These are phyloP conservation scores for Drosophila neotestacea DNA, from an alignment of 2,888 invertebrate species.

Conservation along the genomic window DNA sequence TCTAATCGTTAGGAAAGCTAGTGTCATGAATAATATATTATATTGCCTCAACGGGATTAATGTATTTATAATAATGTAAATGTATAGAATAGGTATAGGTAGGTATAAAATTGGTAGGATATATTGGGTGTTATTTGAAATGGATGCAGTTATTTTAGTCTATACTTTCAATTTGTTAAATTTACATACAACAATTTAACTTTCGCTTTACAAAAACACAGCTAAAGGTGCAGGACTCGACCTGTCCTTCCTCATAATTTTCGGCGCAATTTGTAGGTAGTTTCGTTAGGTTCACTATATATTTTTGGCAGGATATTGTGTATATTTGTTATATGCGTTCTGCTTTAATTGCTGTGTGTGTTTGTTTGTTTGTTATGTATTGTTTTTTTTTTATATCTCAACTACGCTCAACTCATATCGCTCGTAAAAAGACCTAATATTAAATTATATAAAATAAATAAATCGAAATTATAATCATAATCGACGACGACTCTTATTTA, in stretches of 20 bases:
- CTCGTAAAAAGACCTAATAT: conserved; percentile 74
- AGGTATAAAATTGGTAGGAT: conserved; percentile 57
- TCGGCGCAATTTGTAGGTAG: conserved; percentile 69
- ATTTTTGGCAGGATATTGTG: conserved; percentile 75
- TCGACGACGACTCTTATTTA: conserved; percentile 50
- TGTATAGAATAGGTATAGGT: conserved; percentile 42
- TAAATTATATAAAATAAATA: conserved; percentile 80
- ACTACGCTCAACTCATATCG: conserved; percentile 61
- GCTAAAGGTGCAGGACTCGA: conserved; percentile 10
- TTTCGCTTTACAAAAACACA: conserved; percentile 49
- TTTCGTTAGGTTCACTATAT: conserved; percentile 66
- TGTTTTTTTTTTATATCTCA: conserved; percentile 46
- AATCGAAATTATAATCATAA: conserved; percentile 73
- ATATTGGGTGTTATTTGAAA: conserved; percentile 52
- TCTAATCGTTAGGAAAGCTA: conserved; percentile 59
- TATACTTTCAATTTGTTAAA: conserved; percentile 61
- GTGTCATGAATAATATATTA: conserved; percentile 67
- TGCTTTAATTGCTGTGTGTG: conserved; percentile 39
- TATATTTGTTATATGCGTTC: conserved; percentile 49
- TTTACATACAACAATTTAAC: conserved; percentile 76
- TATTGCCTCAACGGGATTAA: conserved; percentile 50
- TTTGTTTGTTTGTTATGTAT: conserved; percentile 18
- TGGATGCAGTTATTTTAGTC: conserved; percentile 65
- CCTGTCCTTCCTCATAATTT: conserved; percentile 33
- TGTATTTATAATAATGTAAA: conserved; percentile 34